Evolutionary conservation across 2,113 vertebrate genomes (phyloP).

Genomic region (Lota lota): DNA sequence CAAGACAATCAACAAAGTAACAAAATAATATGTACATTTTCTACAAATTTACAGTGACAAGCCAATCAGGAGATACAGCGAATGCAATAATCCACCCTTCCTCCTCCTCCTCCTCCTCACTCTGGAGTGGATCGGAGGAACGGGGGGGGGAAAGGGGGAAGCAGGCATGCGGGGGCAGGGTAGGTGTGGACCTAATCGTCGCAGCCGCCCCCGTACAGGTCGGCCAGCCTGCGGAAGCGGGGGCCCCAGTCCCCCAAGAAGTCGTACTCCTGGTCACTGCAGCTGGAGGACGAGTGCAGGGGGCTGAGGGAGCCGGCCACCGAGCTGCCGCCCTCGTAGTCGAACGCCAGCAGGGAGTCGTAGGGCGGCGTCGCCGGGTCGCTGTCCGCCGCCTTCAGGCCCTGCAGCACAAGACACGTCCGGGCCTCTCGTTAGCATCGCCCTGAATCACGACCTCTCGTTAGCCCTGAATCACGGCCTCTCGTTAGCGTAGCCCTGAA

Average conservation of each 20-base stretch:
- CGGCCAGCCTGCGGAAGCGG: conserved; percentile 95
- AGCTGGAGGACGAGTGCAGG: conserved; percentile 92
- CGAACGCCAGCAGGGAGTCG: conserved; percentile 94
- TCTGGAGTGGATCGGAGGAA: neutral
- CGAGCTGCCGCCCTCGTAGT: conserved; percentile 96
- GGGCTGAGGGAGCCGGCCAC: conserved; percentile 95
- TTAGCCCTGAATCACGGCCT: too few relatives aligned
- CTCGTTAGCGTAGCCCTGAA: too few relatives aligned
- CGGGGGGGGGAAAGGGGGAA: neutral
- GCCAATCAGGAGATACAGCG: too few relatives aligned
- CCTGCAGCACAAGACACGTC: conserved; percentile 66
- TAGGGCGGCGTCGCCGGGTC: conserved; percentile 95
- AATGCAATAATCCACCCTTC: too few relatives aligned
- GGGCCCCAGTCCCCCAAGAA: conserved; percentile 98
- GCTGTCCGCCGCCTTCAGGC: conserved; percentile 94
- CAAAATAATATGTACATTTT: too few relatives aligned
- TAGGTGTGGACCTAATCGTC: conserved; percentile 65
- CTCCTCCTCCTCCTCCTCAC: conserved; percentile 12
- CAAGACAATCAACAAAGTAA: too few relatives aligned
- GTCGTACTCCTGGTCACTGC: conserved; percentile 97
- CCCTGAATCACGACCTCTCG: too few relatives aligned
- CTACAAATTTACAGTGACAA: too few relatives aligned
- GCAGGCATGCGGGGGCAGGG: neutral
- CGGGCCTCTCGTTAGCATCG: too few relatives aligned
- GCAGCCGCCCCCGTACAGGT: conserved; percentile 93